Base-by-base conservation (phyloP, 2,113 vertebrate species). In the Kryptolebias marmoratus region DNA sequence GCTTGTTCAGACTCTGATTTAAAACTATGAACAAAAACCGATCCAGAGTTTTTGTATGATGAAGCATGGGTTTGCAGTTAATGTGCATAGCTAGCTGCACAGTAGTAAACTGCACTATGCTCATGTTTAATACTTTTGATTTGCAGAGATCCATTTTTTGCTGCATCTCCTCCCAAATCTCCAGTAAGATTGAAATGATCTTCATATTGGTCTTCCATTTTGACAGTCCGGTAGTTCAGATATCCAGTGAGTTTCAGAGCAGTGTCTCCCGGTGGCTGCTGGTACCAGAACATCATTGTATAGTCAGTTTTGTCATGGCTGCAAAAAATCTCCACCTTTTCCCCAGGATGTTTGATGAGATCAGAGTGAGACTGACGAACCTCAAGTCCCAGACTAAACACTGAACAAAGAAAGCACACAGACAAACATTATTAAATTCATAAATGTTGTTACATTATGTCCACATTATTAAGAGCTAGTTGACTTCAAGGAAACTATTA, bases 1-100 rank as follows among this genome's bases (percentile, higher is more conserved):
- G 57, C 28, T 45, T 53, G 36, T 39, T 74, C 22, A 30, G 11
- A 9, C 28, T 52, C 30, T 22, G 2, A 59, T 65, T 42, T n/a
- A 53, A 72, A 53, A 13, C 36, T 5, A 53, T 22, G 16, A 32
- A 47, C 16, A 11, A 31, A 22, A 2, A 13, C 2, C 22, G 16
- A 28, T n/a, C 30, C 12, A 58, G 49, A 18, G 64, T 73, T 82
- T 77, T 65, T 82, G 64, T 55, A 5, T 55, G 27, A 18, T 42
- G 22, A 47, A 27, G 1, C 22, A 14, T 5, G 15, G 14, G 5
- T 52, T 31, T 59, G 11, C 18, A 7, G 45, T 11, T 31, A 27
- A 28, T 73, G 89, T 91, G 92, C 49, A 3, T 49, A 54, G 9
- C 84, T 71, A 0, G 86, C 87, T 71, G 90, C 87, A 88, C 90